These are phyloP conservation scores for Myrmecobius fasciatus DNA, from an alignment of 2,113 vertebrate genomes.

Conservation along the genomic window DNA sequence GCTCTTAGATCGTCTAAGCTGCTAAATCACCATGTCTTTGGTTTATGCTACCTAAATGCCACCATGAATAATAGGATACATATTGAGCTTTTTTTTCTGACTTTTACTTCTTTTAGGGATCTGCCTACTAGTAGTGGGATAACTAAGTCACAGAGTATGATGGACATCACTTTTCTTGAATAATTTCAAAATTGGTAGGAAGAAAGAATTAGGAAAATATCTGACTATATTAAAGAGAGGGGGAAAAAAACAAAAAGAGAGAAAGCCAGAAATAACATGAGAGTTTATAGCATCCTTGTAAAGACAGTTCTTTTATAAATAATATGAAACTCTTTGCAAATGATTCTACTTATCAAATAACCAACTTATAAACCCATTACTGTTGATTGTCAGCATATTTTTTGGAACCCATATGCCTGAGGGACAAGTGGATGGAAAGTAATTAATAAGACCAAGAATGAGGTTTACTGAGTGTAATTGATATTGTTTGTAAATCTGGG, in stretches of 20 bases:
- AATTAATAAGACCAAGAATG: conserved; percentile 82
- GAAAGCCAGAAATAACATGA: not conserved
- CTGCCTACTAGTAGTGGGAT: not conserved
- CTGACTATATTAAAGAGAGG: not conserved
- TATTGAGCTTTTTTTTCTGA: not conserved
- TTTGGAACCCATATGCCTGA: conserved; percentile 76
- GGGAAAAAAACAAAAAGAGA: conserved; percentile 16
- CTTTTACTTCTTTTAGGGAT: not conserved
- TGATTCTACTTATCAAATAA: conserved; percentile 76
- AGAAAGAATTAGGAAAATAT: not conserved
- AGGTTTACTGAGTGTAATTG: conserved; percentile 81
- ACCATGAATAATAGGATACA: not conserved
- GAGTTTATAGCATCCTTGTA: not conserved
- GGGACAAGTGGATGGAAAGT: conserved; percentile 82
- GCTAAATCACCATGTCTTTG: not conserved
- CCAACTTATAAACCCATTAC: conserved; percentile 76
- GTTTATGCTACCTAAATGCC: not conserved
- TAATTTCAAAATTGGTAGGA: not conserved
- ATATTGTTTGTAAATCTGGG: conserved; percentile 83
- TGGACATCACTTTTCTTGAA: not conserved
- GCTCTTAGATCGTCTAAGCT: not conserved
- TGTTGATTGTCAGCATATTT: conserved; percentile 76
- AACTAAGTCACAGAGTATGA: not conserved
- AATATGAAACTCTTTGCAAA: conserved; percentile 71
- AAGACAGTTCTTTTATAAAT: conserved; percentile 55